phyloP scores from a whole-genome alignment of 2,113 vertebrate genomes.

The Meleagris gallopavo region DNA sequence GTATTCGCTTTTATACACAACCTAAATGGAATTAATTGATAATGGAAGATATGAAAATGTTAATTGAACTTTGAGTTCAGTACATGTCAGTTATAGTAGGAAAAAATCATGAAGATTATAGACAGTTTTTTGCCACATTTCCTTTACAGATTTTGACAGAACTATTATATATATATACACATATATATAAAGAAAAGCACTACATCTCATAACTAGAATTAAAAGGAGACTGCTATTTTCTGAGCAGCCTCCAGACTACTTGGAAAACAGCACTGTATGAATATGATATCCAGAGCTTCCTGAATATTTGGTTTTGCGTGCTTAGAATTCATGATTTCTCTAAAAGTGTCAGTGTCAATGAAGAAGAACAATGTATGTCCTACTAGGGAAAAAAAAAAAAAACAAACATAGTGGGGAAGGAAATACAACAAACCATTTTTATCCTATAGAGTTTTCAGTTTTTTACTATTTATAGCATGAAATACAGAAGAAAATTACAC shows the following conservation, averaged over 20 bases:
- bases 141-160: not conserved
- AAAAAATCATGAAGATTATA: not conserved
- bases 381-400: not conserved
- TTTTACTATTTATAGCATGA: not conserved
- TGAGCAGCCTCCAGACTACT: not conserved
- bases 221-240: conserved; percentile 27
- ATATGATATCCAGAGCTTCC: not conserved
- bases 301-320: not conserved
- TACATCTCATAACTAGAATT: not conserved
- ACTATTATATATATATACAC: not conserved
- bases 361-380: not conserved
- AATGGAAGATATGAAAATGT: not conserved
- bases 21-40: not conserved
- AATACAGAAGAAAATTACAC: not conserved
- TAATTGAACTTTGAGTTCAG: not conserved
- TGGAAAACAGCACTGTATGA: not conserved
- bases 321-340: conserved; percentile 17
- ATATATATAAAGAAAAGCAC: not conserved
- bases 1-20: not conserved
- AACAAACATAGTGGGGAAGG: not conserved
- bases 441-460: not conserved
- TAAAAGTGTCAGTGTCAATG: not conserved
- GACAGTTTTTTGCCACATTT: not conserved
- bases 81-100: not conserved
- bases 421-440: not conserved